phyloP scores from a whole-genome alignment of 2,888 invertebrate species.

The Epistrophe eligans region DNA sequence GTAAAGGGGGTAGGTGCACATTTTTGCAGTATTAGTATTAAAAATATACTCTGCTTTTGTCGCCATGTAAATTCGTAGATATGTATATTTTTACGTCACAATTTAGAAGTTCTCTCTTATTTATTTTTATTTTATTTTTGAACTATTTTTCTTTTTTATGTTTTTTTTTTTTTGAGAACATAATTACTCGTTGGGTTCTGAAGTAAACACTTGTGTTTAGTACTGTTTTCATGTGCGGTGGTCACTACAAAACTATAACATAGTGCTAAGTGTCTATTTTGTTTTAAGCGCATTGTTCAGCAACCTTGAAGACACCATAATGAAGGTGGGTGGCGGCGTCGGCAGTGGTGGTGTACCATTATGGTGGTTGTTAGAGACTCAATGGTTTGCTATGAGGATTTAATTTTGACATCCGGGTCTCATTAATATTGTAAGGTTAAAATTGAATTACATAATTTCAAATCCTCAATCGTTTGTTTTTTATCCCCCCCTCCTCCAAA shows the following conservation, averaged over 20 bases:
- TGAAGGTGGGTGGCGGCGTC: neutral
- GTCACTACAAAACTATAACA: slow-evolving; percentile 29
- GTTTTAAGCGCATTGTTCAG: slow-evolving; percentile 19
- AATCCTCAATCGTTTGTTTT: neutral
- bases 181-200: slow-evolving; percentile 51
- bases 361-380: too few relatives aligned
- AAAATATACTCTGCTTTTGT: slow-evolving; percentile 13
- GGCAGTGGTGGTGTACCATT: too few relatives aligned
- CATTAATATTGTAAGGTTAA: too few relatives aligned
- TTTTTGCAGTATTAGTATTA: slow-evolving; percentile 2
- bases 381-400: neutral
- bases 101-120: neutral
- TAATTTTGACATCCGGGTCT: neutral
- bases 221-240: slow-evolving; percentile 19
- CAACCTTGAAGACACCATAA: slow-evolving; percentile 26
- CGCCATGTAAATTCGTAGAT: neutral
- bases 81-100: neutral
- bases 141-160: neutral
- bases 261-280: slow-evolving; percentile 15
- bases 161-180: slow-evolving; percentile 49
- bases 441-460: neutral
- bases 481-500: too few relatives aligned
- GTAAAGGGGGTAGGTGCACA: slow-evolving; percentile 7
- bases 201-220: slow-evolving; percentile 19
- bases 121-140: neutral